phyloP scores from a whole-genome alignment of 1,140 invertebrate genomes.

The Aleiodes sp. region DNA sequence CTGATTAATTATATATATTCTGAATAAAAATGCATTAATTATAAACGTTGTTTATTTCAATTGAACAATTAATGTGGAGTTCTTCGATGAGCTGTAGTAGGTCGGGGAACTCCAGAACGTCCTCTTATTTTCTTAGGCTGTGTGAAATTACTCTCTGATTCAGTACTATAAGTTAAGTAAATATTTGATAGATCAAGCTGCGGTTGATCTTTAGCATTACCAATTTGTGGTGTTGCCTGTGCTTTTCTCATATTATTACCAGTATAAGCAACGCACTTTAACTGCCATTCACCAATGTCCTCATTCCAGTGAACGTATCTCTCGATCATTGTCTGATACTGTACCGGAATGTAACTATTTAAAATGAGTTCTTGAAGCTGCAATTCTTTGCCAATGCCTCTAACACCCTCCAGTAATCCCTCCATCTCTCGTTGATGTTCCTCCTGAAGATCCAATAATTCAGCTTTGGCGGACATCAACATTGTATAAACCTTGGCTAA shows the following conservation, averaged over 20 bases:
- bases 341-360: conserved; percentile 90
- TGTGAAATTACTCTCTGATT: conserved; percentile 49
- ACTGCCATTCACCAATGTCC: conserved; percentile 98
- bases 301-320: conserved; percentile 96
- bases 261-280: conserved; percentile 97
- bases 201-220: conserved; percentile 54
- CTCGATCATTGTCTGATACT: conserved; percentile 93
- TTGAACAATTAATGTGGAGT: conserved; percentile 43
- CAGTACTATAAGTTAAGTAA: conserved; percentile 61
- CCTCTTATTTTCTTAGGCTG: conserved; percentile 56
- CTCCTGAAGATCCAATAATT: conserved; percentile 87
- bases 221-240: conserved; percentile 47
- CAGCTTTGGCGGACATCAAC: conserved; percentile 84
- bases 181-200: conserved; percentile 62
- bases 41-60: neutral
- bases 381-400: conserved; percentile 89
- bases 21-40: neutral
- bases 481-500: conserved; percentile 87
- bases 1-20: conserved; percentile 3
- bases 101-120: conserved; percentile 59
- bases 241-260: conserved; percentile 97
- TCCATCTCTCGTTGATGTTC: conserved; percentile 98
- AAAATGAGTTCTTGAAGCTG: conserved; percentile 87
- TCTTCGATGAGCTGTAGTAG: conserved; percentile 60
- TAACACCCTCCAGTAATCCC: conserved; percentile 90